These are phyloP conservation scores for Cyclura pinguis DNA, from an alignment of 2,797 vertebrate species.

Conservation along the genomic window DNA sequence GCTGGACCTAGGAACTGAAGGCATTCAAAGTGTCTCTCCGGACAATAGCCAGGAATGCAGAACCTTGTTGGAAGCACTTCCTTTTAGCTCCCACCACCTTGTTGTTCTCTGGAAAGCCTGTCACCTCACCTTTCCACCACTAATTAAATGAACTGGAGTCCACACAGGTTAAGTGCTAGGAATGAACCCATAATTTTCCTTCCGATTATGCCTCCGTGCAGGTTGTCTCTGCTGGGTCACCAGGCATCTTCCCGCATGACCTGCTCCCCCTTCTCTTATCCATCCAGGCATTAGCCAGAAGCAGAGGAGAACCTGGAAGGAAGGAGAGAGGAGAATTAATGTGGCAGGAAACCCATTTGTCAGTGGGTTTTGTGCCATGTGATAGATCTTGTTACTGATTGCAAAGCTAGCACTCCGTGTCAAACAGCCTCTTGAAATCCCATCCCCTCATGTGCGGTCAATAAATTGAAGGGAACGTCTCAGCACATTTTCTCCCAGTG, in stretches of 20 bases:
- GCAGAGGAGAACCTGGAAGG: accelerated
- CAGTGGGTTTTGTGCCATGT: not conserved
- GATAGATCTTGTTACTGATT: not conserved
- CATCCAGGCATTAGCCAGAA: not conserved
- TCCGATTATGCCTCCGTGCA: conserved; percentile 32
- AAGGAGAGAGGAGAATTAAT: not conserved
- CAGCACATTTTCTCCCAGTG: not conserved
- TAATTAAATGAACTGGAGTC: conserved; percentile 66
- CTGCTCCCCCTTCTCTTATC: not conserved
- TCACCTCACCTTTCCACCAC: conserved; percentile 47
- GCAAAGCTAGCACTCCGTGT: not conserved
- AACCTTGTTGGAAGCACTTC: conserved; percentile 49
- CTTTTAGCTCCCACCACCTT: conserved; percentile 46
- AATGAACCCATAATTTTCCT: conserved; percentile 54
- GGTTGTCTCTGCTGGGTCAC: conserved; percentile 11
- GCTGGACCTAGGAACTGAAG: conserved; percentile 42
- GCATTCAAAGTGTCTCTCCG: conserved; percentile 42
- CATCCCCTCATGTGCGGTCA: not conserved
- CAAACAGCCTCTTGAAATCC: not conserved
- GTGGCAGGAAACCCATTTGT: not conserved
- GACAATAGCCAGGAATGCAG: conserved; percentile 65
- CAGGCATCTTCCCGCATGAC: conserved; percentile 1
- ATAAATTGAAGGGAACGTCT: not conserved
- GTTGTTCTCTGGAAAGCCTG: conserved; percentile 54
- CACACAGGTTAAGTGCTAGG: conserved; percentile 45